phyloP scores from a whole-genome alignment of 2,888 invertebrate species.

The Noctuana brunneofusca region DNA sequence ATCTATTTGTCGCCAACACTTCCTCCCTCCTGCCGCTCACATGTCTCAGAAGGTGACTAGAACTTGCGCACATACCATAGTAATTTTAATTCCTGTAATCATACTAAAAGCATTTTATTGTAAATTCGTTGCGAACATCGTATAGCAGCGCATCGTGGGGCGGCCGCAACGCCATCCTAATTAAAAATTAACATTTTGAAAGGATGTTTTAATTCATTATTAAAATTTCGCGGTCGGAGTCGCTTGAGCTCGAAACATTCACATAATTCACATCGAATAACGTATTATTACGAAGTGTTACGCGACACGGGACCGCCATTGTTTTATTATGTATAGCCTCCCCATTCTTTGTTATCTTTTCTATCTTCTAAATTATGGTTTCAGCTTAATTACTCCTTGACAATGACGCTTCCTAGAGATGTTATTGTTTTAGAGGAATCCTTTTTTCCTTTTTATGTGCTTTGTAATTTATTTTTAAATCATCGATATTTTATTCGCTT shows the following conservation, averaged over 20 bases:
- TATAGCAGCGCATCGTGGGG: conserved; percentile 42
- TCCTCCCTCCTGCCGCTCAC: no score
- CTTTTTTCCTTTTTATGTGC: not conserved
- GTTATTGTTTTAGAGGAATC: not conserved
- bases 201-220: conserved; percentile 78
- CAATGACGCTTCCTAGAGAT: conserved; percentile 26
- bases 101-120: conserved; percentile 1
- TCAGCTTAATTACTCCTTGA: conserved; percentile 63
- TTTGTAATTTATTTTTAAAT: not conserved
- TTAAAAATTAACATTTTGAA: conserved; percentile 80
- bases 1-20: no score
- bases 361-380: conserved; percentile 69
- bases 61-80: no score
- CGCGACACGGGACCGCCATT: conserved; percentile 42
- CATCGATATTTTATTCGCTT: not conserved
- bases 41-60: no score
- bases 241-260: conserved; percentile 64
- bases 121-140: conserved; percentile 10
- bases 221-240: conserved; percentile 74
- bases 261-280: conserved; percentile 62
- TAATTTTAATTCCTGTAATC: not conserved
- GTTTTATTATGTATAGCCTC: conserved; percentile 58
- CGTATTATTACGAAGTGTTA: conserved; percentile 48
- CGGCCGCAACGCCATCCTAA: conserved; percentile 55
- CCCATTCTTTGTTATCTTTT: conserved; percentile 73